Percentiles rank a stretch among this genome's conserved stretches.
These are phyloP conservation scores for Pachliopta kotzebuea DNA, from an alignment of 2,888 invertebrate genomes.

Conservation along the genomic window DNA sequence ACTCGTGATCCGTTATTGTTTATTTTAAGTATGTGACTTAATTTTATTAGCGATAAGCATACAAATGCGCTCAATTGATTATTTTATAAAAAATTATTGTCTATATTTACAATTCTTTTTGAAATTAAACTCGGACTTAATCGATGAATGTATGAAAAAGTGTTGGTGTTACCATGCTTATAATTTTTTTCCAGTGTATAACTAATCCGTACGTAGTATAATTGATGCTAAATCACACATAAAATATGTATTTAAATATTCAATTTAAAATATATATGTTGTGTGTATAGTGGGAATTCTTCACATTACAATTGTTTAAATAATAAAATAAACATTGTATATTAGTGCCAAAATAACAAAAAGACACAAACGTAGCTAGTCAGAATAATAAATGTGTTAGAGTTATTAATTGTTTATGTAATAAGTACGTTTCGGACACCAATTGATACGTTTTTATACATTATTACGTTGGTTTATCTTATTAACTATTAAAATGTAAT, in stretches of 20 bases:
- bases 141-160: neutral
- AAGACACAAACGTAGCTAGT: conserved; percentile 28
- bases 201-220: no score
- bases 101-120: neutral
- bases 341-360: conserved; percentile 25
- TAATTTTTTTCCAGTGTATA: no score
- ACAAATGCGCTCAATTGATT: conserved; percentile 7
- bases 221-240: no score
- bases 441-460: neutral
- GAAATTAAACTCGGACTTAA: neutral
- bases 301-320: neutral
- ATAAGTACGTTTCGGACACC: neutral
- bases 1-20: neutral
- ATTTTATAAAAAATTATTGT: neutral
- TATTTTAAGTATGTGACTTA: neutral
- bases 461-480: neutral
- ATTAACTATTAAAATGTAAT: neutral
- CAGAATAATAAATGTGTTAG: conserved; percentile 15
- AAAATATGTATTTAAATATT: no score
- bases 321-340: neutral
- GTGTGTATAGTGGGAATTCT: neutral
- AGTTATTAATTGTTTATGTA: conserved; percentile 10
- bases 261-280: no score
- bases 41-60: conserved; percentile 3
- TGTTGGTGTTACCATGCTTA: no score